Base-by-base conservation (phyloP, 2,797 vertebrate genomes). In the Scleropages formosus region DNA sequence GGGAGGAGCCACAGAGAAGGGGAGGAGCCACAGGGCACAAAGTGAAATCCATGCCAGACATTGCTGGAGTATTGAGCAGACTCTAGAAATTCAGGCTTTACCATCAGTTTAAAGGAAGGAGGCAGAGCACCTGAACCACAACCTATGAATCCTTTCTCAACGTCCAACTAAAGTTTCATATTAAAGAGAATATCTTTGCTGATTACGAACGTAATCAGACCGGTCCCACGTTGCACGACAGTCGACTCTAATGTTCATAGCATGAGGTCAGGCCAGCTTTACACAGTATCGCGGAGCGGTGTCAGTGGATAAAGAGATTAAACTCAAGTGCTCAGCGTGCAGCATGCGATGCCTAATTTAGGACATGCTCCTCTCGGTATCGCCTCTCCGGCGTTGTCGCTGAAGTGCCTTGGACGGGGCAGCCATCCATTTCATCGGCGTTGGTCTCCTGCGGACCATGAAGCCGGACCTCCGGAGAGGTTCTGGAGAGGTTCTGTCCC, bases 341-440 rank as follows among this genome's bases (percentile, higher is more conserved):
- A 80, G 82, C 78, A 80, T 39, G 10, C 22, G 64, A 4, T 61
- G 81, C 87, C 88, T 89, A 88, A 88, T 87, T 90, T 91, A 90
- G 88, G 47, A 73, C 63, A 26, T 75, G 77, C 85, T 84, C 78
- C 85, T 65, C 82, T 85, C 87, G 83, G 89, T 89, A 92, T 91
- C 91, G 31, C 76, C 60, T 66, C 79, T 71, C 79, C 80, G 82
- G 84, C 80, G 79, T 79, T 71, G 64, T 73, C 85, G 78, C 79
- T 80, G 77, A 82, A 79, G 78, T 77, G 79, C 76, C 72, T 39
- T 73, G 80, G 61, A 74, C 61, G 4, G 31, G 70, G 76, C 67
- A 75, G 63, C 75, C 64, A 4, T 44, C 68, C 31, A 20, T 71
- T 71, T 80, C 39, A 24, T 64, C 1, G 75, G 68, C 51, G n/a